A percentile compares a stretch with the other conserved stretches of the same genome.
Conservation (phyloP, 2,888 invertebrate species). For the Archips xylosteana region DNA sequence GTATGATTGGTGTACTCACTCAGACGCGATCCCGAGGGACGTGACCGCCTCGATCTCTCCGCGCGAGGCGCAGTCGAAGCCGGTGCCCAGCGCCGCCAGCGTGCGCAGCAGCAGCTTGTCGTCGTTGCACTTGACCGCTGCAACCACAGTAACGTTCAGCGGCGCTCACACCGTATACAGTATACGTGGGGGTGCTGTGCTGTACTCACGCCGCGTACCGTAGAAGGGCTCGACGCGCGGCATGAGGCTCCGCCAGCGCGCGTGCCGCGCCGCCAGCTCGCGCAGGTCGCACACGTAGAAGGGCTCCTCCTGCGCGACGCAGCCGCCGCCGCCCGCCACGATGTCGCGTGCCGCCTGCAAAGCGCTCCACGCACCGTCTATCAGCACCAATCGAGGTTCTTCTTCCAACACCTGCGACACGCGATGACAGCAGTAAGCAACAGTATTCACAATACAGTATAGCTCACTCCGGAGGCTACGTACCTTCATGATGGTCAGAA, state of each 20-base stretch:
- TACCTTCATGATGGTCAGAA: too few species aligned
- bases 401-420: constrained; percentile 61
- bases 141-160: neutral
- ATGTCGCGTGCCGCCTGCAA: constrained; percentile 87
- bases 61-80: constrained; percentile 99
- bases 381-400: constrained; percentile 85
- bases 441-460: too few species aligned
- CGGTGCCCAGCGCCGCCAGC: constrained; percentile 94
- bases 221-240: constrained; percentile 97
- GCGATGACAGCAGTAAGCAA: too few species aligned
- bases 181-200: neutral
- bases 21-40: constrained; percentile 89
- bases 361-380: constrained; percentile 87
- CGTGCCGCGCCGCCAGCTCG: constrained; percentile 93
- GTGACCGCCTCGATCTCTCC: constrained; percentile 94
- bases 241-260: constrained; percentile 92
- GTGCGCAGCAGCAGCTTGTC: constrained; percentile 92
- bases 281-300: constrained; percentile 96
- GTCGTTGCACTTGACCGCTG: constrained; percentile 98
- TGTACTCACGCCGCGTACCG: constrained; percentile 82
- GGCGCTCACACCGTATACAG: neutral
- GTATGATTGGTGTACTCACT: constrained; percentile 63
- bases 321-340: constrained; percentile 75
- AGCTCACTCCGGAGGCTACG: too few species aligned
- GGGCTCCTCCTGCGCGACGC: constrained; percentile 91